These are phyloP conservation scores for Araneus ventricosus DNA, from an alignment of 1,140 invertebrate genomes.

Conservation along the genomic window DNA sequence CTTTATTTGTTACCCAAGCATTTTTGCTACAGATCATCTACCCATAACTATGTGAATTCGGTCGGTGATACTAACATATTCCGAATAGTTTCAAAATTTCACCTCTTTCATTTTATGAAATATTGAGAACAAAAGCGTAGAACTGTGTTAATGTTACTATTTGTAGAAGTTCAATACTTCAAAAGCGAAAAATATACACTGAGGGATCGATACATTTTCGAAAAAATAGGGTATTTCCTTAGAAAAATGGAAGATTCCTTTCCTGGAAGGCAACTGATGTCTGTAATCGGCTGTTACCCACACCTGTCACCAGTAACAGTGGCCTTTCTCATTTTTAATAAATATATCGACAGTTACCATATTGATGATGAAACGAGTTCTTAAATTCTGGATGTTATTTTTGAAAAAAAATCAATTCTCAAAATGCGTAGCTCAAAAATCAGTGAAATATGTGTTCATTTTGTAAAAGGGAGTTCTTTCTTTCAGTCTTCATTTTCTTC, in stretches of 20 bases:
- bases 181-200: slow-evolving; percentile 7
- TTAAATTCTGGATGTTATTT: neutral
- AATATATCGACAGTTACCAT: slow-evolving; percentile 56
- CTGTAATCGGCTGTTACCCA: slow-evolving; percentile 3
- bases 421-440: neutral
- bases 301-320: slow-evolving; percentile 10
- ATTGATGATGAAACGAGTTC: slow-evolving; percentile 2
- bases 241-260: slow-evolving; percentile 9
- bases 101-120: neutral
- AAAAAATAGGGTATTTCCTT: neutral
- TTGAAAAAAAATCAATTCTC: neutral
- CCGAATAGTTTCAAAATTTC: no score
- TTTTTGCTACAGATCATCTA: no score
- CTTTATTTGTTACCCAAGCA: no score
- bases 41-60: no score
- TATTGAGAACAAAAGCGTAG: neutral
- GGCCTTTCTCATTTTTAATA: neutral
- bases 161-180: neutral
- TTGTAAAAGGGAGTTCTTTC: neutral
- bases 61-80: no score
- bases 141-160: neutral
- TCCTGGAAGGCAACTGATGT: neutral
- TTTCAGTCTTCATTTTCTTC: slow-evolving; percentile 12
- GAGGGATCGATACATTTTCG: neutral
- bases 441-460: slow-evolving; percentile 41